A percentile compares a stretch with the other conserved stretches of the same genome.
These are phyloP conservation scores for Metellina segmentata DNA, from an alignment of 2,888 invertebrate genomes.

Conservation along the genomic window DNA sequence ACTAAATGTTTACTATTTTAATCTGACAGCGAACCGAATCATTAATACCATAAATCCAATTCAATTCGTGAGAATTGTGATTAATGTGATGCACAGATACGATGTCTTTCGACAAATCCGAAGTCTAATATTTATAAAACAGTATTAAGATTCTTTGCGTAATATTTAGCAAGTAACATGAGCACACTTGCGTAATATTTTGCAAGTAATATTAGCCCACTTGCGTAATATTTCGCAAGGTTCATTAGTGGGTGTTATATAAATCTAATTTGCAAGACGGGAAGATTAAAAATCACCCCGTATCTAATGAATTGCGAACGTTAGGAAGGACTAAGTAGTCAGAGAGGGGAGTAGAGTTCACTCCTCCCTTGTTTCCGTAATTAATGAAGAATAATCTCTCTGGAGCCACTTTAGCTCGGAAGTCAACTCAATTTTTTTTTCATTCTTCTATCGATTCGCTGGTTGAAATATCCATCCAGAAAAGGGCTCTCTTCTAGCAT, in stretches of 20 bases:
- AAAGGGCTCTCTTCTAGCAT: not conserved
- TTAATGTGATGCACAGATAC: too few species aligned
- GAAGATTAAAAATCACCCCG: not conserved
- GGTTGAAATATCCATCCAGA: not conserved
- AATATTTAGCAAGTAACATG: too few species aligned
- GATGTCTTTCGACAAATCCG: too few species aligned
- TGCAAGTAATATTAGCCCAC: not conserved
- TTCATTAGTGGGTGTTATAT: not conserved
- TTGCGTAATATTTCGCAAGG: not conserved
- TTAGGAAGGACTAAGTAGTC: not conserved
- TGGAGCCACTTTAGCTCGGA: not conserved
- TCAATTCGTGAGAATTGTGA: too few species aligned
- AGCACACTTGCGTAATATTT: not conserved
- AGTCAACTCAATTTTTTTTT: not conserved
- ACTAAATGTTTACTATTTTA: too few species aligned
- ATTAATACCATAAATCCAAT: too few species aligned
- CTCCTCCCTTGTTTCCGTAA: not conserved
- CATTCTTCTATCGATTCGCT: too few species aligned
- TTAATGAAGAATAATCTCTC: not conserved
- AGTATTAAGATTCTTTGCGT: too few species aligned
- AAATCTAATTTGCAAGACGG: not conserved
- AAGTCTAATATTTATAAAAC: too few species aligned
- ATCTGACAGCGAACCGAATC: too few species aligned
- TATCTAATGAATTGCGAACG: not conserved
- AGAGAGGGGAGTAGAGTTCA: not conserved